These are phyloP conservation scores for Pseudocheirus occidentalis DNA, from an alignment of 2,797 vertebrate genomes.

Conservation along the genomic window DNA sequence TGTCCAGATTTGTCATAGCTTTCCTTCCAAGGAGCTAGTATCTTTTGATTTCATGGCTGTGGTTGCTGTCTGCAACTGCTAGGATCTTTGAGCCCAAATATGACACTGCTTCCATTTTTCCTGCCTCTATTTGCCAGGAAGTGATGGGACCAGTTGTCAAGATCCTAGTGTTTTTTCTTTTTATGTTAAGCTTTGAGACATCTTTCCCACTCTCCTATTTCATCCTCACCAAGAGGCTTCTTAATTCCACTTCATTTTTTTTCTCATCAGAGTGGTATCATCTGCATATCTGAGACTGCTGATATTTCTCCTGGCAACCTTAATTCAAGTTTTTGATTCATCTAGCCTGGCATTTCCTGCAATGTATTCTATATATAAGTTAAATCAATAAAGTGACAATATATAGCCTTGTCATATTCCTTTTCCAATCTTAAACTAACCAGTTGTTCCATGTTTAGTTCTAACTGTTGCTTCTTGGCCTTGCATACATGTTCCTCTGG, in stretches of 20 bases:
- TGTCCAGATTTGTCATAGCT: neutral
- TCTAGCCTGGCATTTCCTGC: neutral
- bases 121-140: neutral
- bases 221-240: neutral
- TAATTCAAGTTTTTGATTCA: neutral
- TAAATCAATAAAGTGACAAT: neutral
- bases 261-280: neutral
- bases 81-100: neutral
- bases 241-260: neutral
- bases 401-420: neutral
- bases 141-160: neutral
- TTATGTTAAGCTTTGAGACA: neutral
- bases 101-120: neutral
- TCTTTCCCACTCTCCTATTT: neutral
- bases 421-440: neutral
- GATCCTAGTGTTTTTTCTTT: neutral
- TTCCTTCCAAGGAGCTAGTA: neutral
- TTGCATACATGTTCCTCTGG: too few relatives aligned
- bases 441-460: neutral
- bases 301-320: neutral
- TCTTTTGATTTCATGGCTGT: neutral
- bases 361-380: neutral
- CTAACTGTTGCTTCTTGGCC: neutral
- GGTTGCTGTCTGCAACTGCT: neutral
- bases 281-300: neutral